Evolutionary conservation across 1,140 invertebrate genomes (phyloP), one percentile per base, ranked within the genome.

Genomic region (Arion vulgaris): DNA sequence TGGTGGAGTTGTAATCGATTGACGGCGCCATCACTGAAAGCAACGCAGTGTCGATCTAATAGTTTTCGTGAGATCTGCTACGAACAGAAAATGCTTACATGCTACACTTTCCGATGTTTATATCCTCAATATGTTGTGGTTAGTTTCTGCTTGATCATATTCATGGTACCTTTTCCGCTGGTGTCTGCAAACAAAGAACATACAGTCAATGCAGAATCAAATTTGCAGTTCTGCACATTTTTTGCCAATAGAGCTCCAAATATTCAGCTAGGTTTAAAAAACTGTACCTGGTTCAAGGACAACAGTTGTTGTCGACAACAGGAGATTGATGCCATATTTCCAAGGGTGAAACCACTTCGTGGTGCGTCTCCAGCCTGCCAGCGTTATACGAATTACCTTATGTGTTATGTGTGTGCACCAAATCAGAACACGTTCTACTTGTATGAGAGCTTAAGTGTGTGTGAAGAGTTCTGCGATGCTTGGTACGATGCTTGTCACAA

Each of bases 361-460:
- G 92, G 92, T 0, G 90, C 92, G 13, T 91, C 92, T 7, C 82
- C n/a, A 9, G 84, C 87, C 15, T 93, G 92, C 78, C 90, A 91
- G 74, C 74, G 83, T 45, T 92, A 92, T 85, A 88, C 92, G 0
- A 93, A 93, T 84, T 92, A 91, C 84, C 85, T 93, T 4, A 92
- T 93, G 92, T 93, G 92, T 76, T 93, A n/a, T n/a, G n/a, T n/a
- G 26, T 93, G 92, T 82, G 88, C 90, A 19, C 92, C 92, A 11
- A 88, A 89, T 73, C 92, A 93, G 85, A 89, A 91, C 83, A 75
- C 78, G 34, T 92, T 92, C 83, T 93, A n/a, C 83, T 71, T 84
- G 19, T 84, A 86, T 45, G 92, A 92, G 85, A 87, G 89, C 80
- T 71, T 93, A 77, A 90, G 87, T 1, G 92, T 93, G 1, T 92